These are phyloP conservation scores for Sericinus montela DNA, from an alignment of 2,888 invertebrate species.

Conservation along the genomic window DNA sequence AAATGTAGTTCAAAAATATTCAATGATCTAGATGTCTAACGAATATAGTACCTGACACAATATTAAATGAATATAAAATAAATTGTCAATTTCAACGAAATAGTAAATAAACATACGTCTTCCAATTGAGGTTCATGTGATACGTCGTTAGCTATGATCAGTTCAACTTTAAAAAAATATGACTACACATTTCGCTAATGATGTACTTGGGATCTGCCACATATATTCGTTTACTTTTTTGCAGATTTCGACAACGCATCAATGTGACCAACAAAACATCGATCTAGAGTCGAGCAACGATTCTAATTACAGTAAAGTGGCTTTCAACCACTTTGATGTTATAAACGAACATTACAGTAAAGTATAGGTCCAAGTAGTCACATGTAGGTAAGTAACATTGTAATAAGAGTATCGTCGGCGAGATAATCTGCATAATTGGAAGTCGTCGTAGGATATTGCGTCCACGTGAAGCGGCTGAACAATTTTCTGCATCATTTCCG, in stretches of 20 bases:
- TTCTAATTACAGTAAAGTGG: conserved; percentile 14
- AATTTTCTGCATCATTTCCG: conserved; percentile 79
- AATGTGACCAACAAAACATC: conserved; percentile 8
- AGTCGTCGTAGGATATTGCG: conserved; percentile 73
- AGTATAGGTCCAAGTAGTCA: conserved; percentile 10
- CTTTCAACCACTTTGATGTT: conserved; percentile 7
- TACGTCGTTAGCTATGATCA: neutral
- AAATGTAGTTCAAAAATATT: too few relatives aligned
- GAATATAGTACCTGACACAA: too few relatives aligned
- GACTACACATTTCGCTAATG: neutral
- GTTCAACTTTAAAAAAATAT: neutral
- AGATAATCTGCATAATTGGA: conserved; percentile 77
- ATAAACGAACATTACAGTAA: conserved; percentile 12
- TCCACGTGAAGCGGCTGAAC: conserved; percentile 68
- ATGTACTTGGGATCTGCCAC: conserved; percentile 8
- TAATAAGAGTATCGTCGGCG: conserved; percentile 57
- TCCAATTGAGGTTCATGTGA: too few relatives aligned
- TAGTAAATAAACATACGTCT: too few relatives aligned
- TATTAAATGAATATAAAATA: too few relatives aligned
- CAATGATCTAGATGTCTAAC: too few relatives aligned
- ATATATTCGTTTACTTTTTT: conserved; percentile 12
- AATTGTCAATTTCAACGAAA: too few relatives aligned
- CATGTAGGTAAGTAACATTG: conserved; percentile 32
- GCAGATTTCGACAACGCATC: conserved; percentile 3
- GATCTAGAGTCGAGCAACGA: conserved; percentile 1